Conservation (phyloP, 1,140 invertebrate species). For the Aphidius gifuensis region DNA sequence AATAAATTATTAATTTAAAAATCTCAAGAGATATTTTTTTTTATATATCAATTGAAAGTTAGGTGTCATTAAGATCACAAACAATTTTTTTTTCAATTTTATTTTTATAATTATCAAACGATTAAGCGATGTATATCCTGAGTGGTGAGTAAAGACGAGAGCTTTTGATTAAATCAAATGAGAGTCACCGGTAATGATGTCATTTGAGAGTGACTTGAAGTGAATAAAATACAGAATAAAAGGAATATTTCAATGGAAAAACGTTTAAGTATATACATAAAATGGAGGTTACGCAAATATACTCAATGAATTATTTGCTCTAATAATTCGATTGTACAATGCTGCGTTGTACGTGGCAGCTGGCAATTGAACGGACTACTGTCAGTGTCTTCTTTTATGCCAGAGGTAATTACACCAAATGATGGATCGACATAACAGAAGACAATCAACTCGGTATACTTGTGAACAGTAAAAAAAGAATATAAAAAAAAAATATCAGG, state of each 20-base stretch:
- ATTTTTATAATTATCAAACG: not conserved
- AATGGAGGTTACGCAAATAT: conserved; percentile 15
- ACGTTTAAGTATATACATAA: conserved; percentile 5
- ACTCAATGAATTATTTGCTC: conserved; percentile 24
- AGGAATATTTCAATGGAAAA: conserved; percentile 3
- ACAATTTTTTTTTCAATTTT: not conserved
- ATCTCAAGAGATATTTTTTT: no score
- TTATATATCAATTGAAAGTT: no score
- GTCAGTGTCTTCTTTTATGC: conserved; percentile 14
- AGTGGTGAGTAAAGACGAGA: not conserved
- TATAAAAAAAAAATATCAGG: no score
- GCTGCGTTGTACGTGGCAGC: conserved; percentile 22
- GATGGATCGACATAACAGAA: conserved; percentile 5
- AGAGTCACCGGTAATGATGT: not conserved
- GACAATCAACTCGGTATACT: no score
- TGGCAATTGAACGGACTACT: conserved; percentile 22
- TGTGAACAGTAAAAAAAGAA: no score
- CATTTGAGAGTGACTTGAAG: not conserved
- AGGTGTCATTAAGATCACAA: no score
- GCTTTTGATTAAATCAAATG: not conserved
- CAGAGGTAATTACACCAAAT: conserved; percentile 16
- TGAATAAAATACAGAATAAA: not conserved
- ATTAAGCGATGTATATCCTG: not conserved
- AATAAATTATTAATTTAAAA: no score
- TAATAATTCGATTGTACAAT: conserved; percentile 24